Conservation (phyloP, 2,888 invertebrate genomes). For the Eulithis testata region DNA sequence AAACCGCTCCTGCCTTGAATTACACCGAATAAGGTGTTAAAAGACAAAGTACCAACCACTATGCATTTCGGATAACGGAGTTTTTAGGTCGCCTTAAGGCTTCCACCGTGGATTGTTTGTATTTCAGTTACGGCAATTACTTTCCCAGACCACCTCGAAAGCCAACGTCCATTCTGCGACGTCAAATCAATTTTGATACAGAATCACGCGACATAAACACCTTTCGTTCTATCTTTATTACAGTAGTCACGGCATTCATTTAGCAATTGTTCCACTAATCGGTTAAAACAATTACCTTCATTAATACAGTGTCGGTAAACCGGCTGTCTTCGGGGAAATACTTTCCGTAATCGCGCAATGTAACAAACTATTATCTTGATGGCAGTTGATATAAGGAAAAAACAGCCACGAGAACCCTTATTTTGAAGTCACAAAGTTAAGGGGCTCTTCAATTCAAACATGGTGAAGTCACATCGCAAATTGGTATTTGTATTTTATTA, state of each 20-base stretch:
- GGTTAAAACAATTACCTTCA: slow-evolving; percentile 26
- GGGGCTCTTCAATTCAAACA: no score
- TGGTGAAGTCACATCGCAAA: no score
- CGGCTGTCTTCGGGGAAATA: slow-evolving; percentile 18
- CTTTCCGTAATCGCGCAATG: slow-evolving; percentile 13
- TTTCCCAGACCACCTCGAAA: neutral
- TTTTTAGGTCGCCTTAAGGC: no score
- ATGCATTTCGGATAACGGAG: no score
- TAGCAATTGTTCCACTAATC: slow-evolving; percentile 27
- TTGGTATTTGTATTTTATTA: no score
- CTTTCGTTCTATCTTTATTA: slow-evolving; percentile 3
- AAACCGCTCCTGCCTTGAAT: no score
- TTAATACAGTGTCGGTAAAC: slow-evolving; percentile 26
- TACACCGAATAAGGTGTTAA: no score
- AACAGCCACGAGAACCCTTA: no score
- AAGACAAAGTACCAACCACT: no score
- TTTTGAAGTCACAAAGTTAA: no score
- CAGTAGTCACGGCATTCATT: slow-evolving; percentile 23
- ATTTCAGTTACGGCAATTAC: no score
- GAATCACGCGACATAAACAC: slow-evolving; percentile 10
- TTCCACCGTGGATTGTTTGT: no score
- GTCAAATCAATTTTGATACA: slow-evolving; percentile 4
- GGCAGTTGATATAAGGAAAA: slow-evolving; percentile 9
- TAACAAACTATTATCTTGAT: slow-evolving; percentile 6
- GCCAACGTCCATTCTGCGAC: neutral